These are phyloP conservation scores for Drosophila antonietae DNA, from an alignment of 2,888 invertebrate genomes.

Conservation along the genomic window DNA sequence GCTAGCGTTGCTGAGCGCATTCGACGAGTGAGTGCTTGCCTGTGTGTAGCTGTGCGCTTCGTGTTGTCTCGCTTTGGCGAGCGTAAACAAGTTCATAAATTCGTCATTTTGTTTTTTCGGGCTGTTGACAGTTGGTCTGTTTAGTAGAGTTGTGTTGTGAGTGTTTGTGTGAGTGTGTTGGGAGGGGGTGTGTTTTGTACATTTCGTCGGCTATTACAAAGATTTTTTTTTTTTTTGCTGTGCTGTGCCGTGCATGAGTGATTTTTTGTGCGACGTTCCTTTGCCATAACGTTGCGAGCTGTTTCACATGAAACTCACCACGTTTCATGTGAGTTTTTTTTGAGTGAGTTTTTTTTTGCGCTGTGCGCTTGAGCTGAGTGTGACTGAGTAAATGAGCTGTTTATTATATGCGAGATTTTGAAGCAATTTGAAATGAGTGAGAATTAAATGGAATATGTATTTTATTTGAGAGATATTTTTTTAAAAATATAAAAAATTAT, in stretches of 20 bases:
- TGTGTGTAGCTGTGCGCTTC: conserved; percentile 1
- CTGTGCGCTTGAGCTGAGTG: conserved; percentile 6
- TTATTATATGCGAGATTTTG: conserved; percentile 7
- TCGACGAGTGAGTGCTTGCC: conserved; percentile 41
- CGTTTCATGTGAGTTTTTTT: conserved; percentile 32
- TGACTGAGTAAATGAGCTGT: conserved; percentile 24
- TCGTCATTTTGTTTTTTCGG: conserved; percentile 83
- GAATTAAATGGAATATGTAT: neutral
- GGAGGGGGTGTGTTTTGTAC: conserved; percentile 62
- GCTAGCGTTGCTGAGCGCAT: conserved; percentile 15
- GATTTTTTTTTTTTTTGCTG: conserved; percentile 13
- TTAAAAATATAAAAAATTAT: neutral
- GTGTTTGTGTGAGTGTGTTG: conserved; percentile 31
- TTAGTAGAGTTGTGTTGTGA: conserved; percentile 39
- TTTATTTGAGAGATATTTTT: no score
- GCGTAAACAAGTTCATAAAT: conserved; percentile 76
- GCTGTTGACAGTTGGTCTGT: conserved; percentile 80
- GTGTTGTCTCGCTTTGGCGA: conserved; percentile 60
- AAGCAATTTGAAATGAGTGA: neutral
- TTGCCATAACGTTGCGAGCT: conserved; percentile 49
- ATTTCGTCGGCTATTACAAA: conserved; percentile 67
- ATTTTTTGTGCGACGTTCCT: conserved; percentile 45
- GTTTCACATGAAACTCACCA: conserved; percentile 49
- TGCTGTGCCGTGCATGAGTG: conserved; percentile 18
- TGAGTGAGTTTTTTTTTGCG: conserved; percentile 29